Conservation (phyloP, 2,797 vertebrate genomes). For the Catharus ustulatus region DNA sequence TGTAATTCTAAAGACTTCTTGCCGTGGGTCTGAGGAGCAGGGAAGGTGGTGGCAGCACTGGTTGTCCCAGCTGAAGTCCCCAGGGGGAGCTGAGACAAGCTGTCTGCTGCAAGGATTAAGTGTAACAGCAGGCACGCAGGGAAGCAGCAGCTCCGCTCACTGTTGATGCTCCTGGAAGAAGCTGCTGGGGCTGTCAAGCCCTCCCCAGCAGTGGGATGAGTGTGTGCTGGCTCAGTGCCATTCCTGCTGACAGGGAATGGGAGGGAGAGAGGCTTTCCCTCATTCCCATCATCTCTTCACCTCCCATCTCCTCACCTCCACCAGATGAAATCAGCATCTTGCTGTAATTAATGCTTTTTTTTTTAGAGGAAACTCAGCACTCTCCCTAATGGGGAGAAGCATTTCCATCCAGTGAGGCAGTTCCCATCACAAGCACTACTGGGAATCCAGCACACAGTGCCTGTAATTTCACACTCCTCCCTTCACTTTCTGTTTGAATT, state of each 20-base stretch:
- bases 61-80: neutral
- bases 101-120: neutral
- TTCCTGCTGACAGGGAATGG: neutral
- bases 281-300: neutral
- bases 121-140: neutral
- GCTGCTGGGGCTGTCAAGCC: neutral
- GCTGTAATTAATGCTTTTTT: neutral
- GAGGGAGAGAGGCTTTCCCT: neutral
- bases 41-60: neutral
- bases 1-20: neutral
- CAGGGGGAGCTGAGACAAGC: neutral
- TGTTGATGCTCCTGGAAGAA: neutral
- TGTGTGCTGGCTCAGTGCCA: neutral
- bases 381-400: neutral
- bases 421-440: neutral
- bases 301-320: neutral
- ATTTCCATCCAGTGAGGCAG: neutral
- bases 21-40: neutral
- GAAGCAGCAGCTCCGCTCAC: neutral
- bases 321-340: neutral
- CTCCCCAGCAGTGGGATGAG: neutral
- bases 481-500: neutral
- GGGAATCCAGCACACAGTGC: neutral
- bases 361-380: neutral
- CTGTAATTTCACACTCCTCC: neutral